Evolutionary conservation across 2,113 vertebrate genomes (phyloP).

Genomic region (Phasianus colchicus): DNA sequence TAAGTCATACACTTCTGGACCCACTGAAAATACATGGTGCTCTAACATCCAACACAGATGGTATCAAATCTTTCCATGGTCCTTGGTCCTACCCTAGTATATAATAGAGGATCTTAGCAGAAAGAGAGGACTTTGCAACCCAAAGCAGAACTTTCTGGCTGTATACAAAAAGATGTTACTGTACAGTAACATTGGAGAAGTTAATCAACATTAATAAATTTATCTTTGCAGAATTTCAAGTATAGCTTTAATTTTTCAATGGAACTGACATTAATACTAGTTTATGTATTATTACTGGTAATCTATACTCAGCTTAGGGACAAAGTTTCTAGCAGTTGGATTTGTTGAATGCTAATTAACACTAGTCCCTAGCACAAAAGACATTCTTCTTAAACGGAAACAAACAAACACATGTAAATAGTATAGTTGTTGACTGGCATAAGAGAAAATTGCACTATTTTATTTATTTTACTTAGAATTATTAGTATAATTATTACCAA

Average conservation of each 20-base stretch:
- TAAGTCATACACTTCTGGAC: not conserved
- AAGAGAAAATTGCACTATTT: not conserved
- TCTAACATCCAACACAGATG: not conserved
- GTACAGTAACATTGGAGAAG: not conserved
- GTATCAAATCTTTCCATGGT: not conserved
- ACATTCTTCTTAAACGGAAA: not conserved
- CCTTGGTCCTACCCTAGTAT: not conserved
- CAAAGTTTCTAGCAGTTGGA: not conserved
- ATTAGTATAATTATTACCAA: not conserved
- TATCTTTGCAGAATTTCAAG: not conserved
- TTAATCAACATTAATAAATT: conserved; percentile 15
- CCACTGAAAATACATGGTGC: not conserved
- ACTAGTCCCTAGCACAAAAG: not conserved
- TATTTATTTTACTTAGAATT: not conserved
- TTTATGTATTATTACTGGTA: conserved; percentile 5
- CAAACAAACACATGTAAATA: not conserved
- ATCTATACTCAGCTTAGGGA: not conserved
- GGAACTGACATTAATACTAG: not conserved
- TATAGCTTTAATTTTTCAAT: not conserved
- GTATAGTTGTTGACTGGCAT: not conserved
- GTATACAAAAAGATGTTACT: not conserved
- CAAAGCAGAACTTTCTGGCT: not conserved
- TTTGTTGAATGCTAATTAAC: not conserved
- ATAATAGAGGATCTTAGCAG: not conserved
- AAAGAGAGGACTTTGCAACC: not conserved